Evolutionary conservation across 2,888 invertebrate species (phyloP).

Genomic region (Luperina testacea): DNA sequence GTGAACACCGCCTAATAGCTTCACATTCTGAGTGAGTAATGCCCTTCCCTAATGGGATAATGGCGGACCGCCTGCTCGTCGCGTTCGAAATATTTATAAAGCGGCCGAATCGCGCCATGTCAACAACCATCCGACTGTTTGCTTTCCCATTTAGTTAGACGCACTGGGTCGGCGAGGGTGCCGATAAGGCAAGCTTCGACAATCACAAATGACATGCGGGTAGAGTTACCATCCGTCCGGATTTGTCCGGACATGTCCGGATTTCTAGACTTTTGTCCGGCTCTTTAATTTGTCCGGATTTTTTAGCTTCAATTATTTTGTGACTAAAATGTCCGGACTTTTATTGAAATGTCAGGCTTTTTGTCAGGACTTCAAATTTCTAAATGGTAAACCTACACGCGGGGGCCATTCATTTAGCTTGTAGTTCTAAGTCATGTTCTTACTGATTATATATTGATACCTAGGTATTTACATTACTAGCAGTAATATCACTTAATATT

Average conservation of each 20-base stretch:
- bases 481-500: not conserved
- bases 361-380: too few relatives aligned
- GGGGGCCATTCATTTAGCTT: conserved; percentile 33
- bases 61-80: conserved; percentile 77
- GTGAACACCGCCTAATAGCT: conserved; percentile 79
- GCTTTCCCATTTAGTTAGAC: conserved; percentile 85
- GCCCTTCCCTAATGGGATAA: conserved; percentile 88
- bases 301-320: too few relatives aligned
- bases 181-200: conserved; percentile 77
- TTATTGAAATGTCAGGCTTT: too few relatives aligned
- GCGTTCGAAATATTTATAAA: conserved; percentile 88
- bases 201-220: conserved; percentile 55
- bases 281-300: too few relatives aligned
- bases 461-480: not conserved
- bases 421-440: not conserved
- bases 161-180: conserved; percentile 73
- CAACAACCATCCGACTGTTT: conserved; percentile 85
- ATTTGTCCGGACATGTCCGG: too few relatives aligned
- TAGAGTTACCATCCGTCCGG: too few relatives aligned
- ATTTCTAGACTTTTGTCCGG: too few relatives aligned
- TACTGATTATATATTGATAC: not conserved
- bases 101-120: conserved; percentile 82
- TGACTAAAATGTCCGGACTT: too few relatives aligned
- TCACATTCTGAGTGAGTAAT: conserved; percentile 86
- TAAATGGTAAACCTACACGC: too few relatives aligned